phyloP scores from a whole-genome alignment of 2,113 vertebrate species.

The Sphaerodactylus townsendi region DNA sequence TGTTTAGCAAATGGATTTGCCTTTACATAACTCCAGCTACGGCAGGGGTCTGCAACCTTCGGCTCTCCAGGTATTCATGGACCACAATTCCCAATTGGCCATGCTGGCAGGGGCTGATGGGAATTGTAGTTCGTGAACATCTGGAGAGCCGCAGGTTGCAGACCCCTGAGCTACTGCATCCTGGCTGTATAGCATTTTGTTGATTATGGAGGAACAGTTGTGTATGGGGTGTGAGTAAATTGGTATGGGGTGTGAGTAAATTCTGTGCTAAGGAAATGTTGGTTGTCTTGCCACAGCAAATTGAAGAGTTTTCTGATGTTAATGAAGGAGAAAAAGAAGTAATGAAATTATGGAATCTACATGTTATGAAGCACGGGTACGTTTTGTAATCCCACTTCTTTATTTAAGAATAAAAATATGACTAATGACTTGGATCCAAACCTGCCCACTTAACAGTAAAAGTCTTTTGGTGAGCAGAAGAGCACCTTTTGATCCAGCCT shows the following conservation, averaged over 20 bases:
- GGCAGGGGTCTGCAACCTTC: too few relatives aligned
- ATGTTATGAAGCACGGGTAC: conserved; percentile 98
- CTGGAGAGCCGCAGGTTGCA: too few relatives aligned
- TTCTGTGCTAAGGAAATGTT: not conserved
- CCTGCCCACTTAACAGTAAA: too few relatives aligned
- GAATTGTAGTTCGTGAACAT: too few relatives aligned
- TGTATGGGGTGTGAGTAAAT: not conserved
- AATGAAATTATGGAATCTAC: conserved; percentile 99
- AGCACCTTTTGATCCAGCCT: too few relatives aligned
- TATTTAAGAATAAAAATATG: not conserved
- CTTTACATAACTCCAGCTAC: rapidly evolving
- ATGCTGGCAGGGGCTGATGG: too few relatives aligned
- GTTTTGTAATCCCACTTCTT: conserved; percentile 31
- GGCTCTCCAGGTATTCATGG: too few relatives aligned
- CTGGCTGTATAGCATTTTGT: not conserved
- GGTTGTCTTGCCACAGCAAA: conserved; percentile 81
- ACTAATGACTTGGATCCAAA: too few relatives aligned
- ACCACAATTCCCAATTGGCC: too few relatives aligned
- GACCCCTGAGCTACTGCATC: not conserved
- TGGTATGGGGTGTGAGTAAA: not conserved
- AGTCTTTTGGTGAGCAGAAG: too few relatives aligned
- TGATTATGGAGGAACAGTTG: not conserved
- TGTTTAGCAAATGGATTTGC: not conserved
- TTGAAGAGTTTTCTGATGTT: conserved; percentile 98
- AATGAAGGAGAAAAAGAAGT: conserved; percentile 99